These are phyloP conservation scores for Epizoanthus scotinus DNA, from an alignment of 92 coral and sea anemone species.

Conservation along the genomic window DNA sequence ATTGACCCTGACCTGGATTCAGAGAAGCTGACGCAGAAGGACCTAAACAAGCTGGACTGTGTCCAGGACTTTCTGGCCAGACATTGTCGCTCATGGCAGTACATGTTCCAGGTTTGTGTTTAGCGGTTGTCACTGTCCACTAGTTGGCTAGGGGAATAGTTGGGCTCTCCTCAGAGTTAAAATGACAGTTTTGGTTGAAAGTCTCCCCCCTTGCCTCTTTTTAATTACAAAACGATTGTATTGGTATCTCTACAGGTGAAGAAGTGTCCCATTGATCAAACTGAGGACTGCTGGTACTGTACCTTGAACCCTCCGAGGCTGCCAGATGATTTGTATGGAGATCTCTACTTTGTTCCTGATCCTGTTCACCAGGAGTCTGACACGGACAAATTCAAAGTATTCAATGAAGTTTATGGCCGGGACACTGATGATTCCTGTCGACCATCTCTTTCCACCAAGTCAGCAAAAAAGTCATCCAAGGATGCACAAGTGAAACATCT, in stretches of 20 bases:
- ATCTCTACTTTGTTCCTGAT: slow-evolving; percentile 11
- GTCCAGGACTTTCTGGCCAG: background rate
- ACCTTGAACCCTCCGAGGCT: background rate
- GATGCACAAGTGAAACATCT: no score
- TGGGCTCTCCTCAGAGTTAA: no score
- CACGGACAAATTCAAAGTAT: no score
- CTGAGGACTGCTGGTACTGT: background rate
- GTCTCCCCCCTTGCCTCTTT: no score
- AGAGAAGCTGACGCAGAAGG: background rate
- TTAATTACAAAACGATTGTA: no score
- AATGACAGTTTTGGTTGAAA: no score
- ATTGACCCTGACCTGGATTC: slow-evolving; percentile 16
- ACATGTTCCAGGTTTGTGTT: slow-evolving; percentile 32
- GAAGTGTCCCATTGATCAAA: background rate
- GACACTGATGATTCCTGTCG: background rate
- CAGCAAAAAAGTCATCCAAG: background rate
- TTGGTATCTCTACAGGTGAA: no score
- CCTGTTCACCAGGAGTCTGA: no score
- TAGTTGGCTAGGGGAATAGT: no score
- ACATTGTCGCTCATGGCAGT: slow-evolving; percentile 7
- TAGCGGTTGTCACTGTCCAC: no score
- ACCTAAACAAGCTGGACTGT: background rate
- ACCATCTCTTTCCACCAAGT: background rate
- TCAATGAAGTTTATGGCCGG: background rate
- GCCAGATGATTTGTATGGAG: background rate